A percentile compares a stretch with the other conserved stretches of the same genome.
phyloP scores from a whole-genome alignment of 2,888 invertebrate genomes.

The Caenorhabditis becei region DNA sequence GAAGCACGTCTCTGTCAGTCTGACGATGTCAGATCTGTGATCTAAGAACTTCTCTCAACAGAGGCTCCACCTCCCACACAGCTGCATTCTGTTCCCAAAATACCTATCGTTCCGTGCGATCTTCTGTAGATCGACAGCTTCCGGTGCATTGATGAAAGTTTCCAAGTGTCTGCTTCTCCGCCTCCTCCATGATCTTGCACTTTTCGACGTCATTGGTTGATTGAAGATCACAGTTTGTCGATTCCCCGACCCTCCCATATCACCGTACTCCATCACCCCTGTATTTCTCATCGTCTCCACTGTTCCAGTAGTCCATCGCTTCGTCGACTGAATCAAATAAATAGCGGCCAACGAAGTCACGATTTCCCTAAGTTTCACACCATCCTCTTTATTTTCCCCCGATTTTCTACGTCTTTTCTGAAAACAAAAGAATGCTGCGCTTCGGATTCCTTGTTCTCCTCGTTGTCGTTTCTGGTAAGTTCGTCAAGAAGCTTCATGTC shows the following conservation, averaged over 20 bases:
- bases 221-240: slow-evolving; percentile 57
- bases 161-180: slow-evolving; percentile 36
- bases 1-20: slow-evolving; percentile 35
- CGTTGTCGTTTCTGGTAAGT: slow-evolving; percentile 31
- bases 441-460: slow-evolving; percentile 10
- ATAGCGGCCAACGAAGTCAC: slow-evolving; percentile 45
- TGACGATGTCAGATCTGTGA: slow-evolving; percentile 29
- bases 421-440: slow-evolving; percentile 38
- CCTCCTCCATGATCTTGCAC: slow-evolving; percentile 20
- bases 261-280: slow-evolving; percentile 35
- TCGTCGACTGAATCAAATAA: slow-evolving; percentile 44
- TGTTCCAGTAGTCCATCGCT: slow-evolving; percentile 36
- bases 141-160: slow-evolving; percentile 54
- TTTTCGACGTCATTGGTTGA: slow-evolving; percentile 57
- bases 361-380: slow-evolving; percentile 52
- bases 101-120: slow-evolving; percentile 30
- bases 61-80: slow-evolving; percentile 4
- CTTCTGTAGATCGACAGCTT: slow-evolving; percentile 24
- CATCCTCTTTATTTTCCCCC: slow-evolving; percentile 11
- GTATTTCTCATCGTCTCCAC: slow-evolving; percentile 27
- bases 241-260: slow-evolving; percentile 22
- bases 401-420: slow-evolving; percentile 20
- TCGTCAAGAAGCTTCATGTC: not conserved
- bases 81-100: slow-evolving; percentile 18
- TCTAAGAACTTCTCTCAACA: slow-evolving; percentile 14